A percentile compares a stretch with the other conserved stretches of the same genome.
These are phyloP conservation scores for Antechinus stuartii DNA, from an alignment of 2,113 vertebrate species.

Conservation along the genomic window DNA sequence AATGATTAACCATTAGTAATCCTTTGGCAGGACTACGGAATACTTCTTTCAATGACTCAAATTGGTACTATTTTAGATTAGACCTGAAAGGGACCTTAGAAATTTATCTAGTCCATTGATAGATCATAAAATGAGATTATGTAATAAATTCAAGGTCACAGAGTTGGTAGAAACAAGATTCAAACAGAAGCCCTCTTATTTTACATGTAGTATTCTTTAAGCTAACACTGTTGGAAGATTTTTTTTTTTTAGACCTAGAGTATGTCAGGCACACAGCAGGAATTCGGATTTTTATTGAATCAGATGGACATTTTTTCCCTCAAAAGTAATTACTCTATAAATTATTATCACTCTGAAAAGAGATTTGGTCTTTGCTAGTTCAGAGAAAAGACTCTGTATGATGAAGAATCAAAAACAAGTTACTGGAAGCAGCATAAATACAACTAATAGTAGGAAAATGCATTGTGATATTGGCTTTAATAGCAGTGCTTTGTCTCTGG, in stretches of 20 bases:
- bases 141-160: neutral
- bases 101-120: neutral
- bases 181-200: neutral
- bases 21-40: neutral
- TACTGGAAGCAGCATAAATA: neutral
- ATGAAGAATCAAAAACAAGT: neutral
- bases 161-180: neutral
- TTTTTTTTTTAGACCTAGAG: neutral
- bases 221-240: neutral
- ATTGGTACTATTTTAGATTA: neutral
- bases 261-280: neutral
- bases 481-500: neutral
- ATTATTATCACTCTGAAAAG: neutral
- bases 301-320: neutral
- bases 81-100: neutral
- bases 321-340: neutral
- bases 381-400: neutral
- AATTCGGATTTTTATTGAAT: neutral
- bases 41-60: neutral
- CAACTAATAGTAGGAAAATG: neutral
- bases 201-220: neutral
- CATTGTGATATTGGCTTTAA: neutral
- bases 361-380: neutral
- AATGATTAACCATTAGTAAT: neutral
- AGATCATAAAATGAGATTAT: neutral